A percentile compares a stretch with the other conserved stretches of the same genome.
Evolutionary conservation across 2,113 vertebrate genomes (phyloP).

Genomic region (Neotoma lepida): DNA sequence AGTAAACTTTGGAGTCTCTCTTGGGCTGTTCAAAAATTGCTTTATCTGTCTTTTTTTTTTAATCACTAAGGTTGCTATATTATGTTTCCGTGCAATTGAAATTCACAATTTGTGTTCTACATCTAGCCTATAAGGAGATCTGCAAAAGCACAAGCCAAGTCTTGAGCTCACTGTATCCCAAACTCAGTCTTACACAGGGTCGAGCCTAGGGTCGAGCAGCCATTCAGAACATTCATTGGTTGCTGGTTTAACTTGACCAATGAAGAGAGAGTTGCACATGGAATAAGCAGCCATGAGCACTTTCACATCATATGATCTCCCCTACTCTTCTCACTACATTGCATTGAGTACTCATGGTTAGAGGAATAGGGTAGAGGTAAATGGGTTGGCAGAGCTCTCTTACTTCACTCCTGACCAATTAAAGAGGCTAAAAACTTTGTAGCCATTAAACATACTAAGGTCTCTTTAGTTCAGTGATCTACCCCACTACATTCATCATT

Average conservation of each 20-base stretch:
- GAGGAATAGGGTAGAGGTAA: not conserved
- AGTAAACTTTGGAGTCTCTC: slow-evolving; percentile 50
- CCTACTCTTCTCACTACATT: not conserved
- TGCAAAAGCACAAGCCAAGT: not conserved
- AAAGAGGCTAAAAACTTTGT: not conserved
- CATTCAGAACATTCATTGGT: not conserved
- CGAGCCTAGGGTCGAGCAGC: not conserved
- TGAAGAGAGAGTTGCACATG: not conserved
- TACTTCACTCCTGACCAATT: not conserved
- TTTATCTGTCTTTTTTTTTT: not conserved
- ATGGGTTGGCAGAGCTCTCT: not conserved
- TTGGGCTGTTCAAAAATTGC: slow-evolving; percentile 21
- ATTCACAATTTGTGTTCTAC: not conserved
- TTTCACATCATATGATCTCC: not conserved
- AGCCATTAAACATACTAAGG: not conserved
- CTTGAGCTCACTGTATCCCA: not conserved
- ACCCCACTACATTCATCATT: not conserved
- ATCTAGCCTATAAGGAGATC: not conserved
- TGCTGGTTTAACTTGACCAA: not conserved
- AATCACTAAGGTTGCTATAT: not conserved
- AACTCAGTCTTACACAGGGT: not conserved
- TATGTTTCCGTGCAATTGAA: not conserved
- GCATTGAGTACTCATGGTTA: not conserved
- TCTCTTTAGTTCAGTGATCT: not conserved
- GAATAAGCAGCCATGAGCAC: not conserved